A percentile compares a stretch with the other conserved stretches of the same genome.
Conservation (phyloP, 2,797 vertebrate genomes). For the Paguma larvata region DNA sequence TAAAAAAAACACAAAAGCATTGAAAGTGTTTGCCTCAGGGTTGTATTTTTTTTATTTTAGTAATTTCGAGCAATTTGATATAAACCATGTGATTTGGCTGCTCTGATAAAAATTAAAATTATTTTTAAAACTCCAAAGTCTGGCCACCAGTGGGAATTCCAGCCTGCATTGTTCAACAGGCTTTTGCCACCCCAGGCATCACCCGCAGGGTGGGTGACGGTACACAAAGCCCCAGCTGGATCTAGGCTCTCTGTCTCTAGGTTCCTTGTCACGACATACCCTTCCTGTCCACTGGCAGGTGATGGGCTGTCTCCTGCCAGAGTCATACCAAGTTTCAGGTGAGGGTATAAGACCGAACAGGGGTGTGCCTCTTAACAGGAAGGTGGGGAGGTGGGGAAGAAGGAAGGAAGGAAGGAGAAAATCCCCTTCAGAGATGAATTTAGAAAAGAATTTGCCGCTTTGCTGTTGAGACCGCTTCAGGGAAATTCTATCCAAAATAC, state of each 20-base stretch:
- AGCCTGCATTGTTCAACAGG: not conserved
- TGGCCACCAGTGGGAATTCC: not conserved
- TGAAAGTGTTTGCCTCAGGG: not conserved
- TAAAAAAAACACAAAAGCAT: not conserved
- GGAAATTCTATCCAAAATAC: constrained; percentile 42
- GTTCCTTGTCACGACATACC: not conserved
- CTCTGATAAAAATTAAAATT: constrained; percentile 46
- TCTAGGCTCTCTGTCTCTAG: not conserved
- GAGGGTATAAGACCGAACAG: not conserved
- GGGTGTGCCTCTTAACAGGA: constrained; percentile 22
- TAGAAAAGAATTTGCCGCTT: constrained; percentile 59
- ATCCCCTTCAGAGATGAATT: constrained; percentile 50
- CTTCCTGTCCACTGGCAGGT: not conserved
- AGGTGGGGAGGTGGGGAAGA: not conserved
- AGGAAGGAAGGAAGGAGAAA: constrained; percentile 34
- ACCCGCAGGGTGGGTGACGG: rapidly evolving
- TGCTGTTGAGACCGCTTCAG: not conserved
- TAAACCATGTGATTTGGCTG: constrained; percentile 48
- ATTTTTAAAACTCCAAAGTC: not conserved
- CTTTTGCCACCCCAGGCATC: not conserved
- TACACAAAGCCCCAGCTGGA: not conserved
- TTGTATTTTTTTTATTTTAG: not conserved
- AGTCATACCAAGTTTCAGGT: constrained; percentile 48
- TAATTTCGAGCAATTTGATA: not conserved
- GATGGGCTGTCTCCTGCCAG: constrained; percentile 44